A percentile compares a stretch with the other conserved stretches of the same genome.
Evolutionary conservation across 2,888 invertebrate species (phyloP).

Genomic region (Acrobasis repandana): DNA sequence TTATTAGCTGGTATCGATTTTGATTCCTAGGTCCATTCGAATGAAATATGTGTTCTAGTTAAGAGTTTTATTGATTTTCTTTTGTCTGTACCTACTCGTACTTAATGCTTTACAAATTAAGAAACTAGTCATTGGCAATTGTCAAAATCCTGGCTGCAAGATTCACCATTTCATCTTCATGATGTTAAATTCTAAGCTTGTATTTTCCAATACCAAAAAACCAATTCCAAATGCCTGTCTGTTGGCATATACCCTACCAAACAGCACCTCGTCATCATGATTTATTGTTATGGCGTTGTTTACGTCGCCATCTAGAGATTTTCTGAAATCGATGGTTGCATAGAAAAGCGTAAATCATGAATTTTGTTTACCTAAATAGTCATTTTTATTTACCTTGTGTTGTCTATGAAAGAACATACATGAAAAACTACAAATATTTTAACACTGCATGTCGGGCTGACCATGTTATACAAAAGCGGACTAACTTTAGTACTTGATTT

Average conservation of each 20-base stretch:
- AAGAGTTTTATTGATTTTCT: neutral
- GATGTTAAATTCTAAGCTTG: neutral
- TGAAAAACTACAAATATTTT: too few relatives aligned
- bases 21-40: neutral
- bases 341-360: neutral
- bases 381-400: too few relatives aligned
- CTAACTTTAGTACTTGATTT: too few relatives aligned
- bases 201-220: neutral
- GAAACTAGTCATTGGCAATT: neutral
- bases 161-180: neutral
- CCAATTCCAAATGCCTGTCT: neutral
- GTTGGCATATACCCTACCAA: slow-evolving; percentile 8
- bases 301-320: slow-evolving; percentile 6
- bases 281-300: slow-evolving; percentile 15
- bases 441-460: too few relatives aligned
- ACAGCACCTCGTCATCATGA: neutral
- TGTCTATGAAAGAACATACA: too few relatives aligned
- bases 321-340: slow-evolving; percentile 10
- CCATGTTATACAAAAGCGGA: too few relatives aligned
- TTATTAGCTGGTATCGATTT: neutral
- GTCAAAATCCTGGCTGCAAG: neutral
- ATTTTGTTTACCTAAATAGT: too few relatives aligned
- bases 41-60: neutral
- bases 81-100: too few relatives aligned
- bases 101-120: too few relatives aligned